These are phyloP conservation scores for Gymnogyps californianus DNA, from an alignment of 2,113 vertebrate genomes.

Conservation along the genomic window DNA sequence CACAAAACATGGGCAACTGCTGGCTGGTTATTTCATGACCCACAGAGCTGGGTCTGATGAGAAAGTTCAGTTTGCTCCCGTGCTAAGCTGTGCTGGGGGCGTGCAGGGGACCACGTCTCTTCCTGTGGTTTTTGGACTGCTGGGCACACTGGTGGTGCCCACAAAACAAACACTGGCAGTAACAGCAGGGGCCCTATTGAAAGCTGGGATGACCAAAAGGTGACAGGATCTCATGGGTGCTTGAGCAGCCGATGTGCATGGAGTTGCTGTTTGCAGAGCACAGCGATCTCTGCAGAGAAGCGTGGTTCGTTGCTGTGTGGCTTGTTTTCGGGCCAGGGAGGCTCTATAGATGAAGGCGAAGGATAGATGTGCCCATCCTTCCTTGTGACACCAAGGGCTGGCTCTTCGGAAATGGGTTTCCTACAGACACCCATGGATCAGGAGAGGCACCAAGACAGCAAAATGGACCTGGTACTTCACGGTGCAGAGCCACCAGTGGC, in stretches of 20 bases:
- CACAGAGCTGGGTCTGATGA: neutral
- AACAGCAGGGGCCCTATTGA: neutral
- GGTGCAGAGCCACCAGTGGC: neutral
- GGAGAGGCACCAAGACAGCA: neutral
- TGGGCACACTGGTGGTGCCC: neutral
- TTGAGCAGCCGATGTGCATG: neutral
- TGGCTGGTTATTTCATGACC: neutral
- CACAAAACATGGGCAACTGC: neutral
- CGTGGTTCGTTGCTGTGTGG: fast-evolving
- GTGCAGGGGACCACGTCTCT: neutral
- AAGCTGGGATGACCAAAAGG: neutral
- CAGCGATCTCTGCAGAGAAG: neutral
- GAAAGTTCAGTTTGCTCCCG: neutral
- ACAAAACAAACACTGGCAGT: neutral
- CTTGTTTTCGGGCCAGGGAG: neutral
- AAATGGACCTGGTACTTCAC: neutral
- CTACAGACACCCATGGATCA: neutral
- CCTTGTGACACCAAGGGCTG: neutral
- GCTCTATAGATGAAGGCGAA: neutral
- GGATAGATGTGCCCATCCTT: neutral
- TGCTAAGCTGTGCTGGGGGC: neutral
- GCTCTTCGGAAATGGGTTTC: neutral
- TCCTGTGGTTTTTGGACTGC: neutral
- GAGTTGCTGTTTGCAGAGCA: neutral
- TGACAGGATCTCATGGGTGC: neutral